Evolutionary conservation across 2,888 invertebrate species (phyloP).

Genomic region (Ochlodes sylvanus): DNA sequence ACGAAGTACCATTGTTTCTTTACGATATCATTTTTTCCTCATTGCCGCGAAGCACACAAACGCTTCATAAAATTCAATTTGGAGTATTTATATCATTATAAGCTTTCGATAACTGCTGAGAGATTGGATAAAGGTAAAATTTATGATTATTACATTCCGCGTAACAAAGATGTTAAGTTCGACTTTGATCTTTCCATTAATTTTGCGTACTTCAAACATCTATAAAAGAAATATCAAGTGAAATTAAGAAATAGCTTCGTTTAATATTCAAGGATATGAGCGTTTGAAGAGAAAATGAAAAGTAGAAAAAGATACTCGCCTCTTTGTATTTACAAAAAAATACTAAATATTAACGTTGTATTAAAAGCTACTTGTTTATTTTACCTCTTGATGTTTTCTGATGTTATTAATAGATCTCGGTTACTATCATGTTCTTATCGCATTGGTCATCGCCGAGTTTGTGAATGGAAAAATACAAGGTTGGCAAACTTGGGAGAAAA

Average conservation of each 20-base stretch:
- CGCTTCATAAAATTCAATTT: too few relatives aligned
- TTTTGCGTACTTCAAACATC: constrained; percentile 6
- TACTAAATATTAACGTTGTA: constrained; percentile 3
- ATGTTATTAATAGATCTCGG: too few relatives aligned
- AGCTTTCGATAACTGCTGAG: background rate
- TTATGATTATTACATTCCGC: constrained; percentile 20
- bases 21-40: too few relatives aligned
- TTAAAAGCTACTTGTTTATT: background rate
- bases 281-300: constrained; percentile 3
- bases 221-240: constrained; percentile 19
- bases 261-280: constrained; percentile 15
- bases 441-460: too few relatives aligned
- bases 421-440: too few relatives aligned
- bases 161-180: constrained; percentile 5
- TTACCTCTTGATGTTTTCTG: background rate
- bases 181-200: constrained; percentile 20
- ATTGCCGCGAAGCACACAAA: too few relatives aligned
- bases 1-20: too few relatives aligned
- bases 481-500: too few relatives aligned
- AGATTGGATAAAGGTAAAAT: constrained; percentile 3
- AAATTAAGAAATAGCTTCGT: constrained; percentile 12
- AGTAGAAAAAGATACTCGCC: background rate
- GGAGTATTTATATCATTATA: too few relatives aligned
- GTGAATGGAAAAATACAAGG: too few relatives aligned
- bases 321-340: background rate